A percentile compares a stretch with the other conserved stretches of the same genome.
These are phyloP conservation scores for Euproctis similis DNA, from an alignment of 2,888 invertebrate species.

Conservation along the genomic window DNA sequence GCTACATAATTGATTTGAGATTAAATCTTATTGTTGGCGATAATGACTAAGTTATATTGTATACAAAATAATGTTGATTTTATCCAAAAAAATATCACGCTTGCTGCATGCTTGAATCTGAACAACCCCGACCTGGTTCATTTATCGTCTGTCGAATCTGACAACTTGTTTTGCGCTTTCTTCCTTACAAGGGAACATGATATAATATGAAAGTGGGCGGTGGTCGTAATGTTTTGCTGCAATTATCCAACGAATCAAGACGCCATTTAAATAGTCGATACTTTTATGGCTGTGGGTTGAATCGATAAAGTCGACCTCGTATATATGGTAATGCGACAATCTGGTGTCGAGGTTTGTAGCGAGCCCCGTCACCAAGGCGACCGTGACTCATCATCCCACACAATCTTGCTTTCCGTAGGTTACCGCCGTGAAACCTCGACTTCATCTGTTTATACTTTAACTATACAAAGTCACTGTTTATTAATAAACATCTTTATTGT, in stretches of 20 bases:
- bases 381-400: conserved; percentile 44
- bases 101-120: conserved; percentile 14
- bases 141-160: conserved; percentile 35
- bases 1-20: conserved; percentile 25
- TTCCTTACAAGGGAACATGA: conserved; percentile 46
- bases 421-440: too few species aligned
- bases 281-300: conserved; percentile 29
- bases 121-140: conserved; percentile 27
- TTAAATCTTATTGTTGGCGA: conserved; percentile 21
- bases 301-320: conserved; percentile 54
- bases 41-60: conserved; percentile 23
- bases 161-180: conserved; percentile 38
- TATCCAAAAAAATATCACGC: conserved; percentile 34
- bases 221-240: conserved; percentile 38
- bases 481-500: conserved; percentile 25
- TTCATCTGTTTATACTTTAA: too few species aligned
- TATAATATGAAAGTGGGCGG: conserved; percentile 47
- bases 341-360: conserved; percentile 37
- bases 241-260: conserved; percentile 31
- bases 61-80: conserved; percentile 29
- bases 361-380: conserved; percentile 39
- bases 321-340: conserved; percentile 46
- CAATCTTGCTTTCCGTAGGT: too few species aligned
- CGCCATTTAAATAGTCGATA: conserved; percentile 29
- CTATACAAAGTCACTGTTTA: too few species aligned